Percentiles rank a stretch among this genome's conserved stretches.
Evolutionary conservation across 2,888 invertebrate species (phyloP).

Genomic region (Chalcosyrphus nemorum): DNA sequence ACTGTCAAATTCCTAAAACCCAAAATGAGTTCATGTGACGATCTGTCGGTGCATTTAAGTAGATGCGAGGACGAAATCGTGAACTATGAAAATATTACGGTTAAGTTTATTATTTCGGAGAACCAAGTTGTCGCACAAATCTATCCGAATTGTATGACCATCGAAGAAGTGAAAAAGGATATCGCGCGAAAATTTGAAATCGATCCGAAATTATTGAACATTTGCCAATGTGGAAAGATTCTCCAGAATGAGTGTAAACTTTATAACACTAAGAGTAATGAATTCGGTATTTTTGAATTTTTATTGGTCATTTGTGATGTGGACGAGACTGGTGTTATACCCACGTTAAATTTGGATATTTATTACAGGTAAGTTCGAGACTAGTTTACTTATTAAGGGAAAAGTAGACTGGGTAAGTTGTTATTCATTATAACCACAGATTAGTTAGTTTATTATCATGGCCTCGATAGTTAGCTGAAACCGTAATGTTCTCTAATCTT

Average conservation of each 20-base stretch:
- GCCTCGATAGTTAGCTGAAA: too few species aligned
- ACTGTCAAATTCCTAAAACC: conserved; percentile 10
- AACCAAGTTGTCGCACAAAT: conserved; percentile 80
- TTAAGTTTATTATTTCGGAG: conserved; percentile 80
- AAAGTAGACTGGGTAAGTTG: too few species aligned
- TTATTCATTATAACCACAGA: too few species aligned
- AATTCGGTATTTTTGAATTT: conserved; percentile 80
- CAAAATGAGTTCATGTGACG: conserved; percentile 18
- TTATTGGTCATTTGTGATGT: conserved; percentile 74
- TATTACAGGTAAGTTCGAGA: conserved; percentile 80
- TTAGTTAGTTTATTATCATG: too few species aligned
- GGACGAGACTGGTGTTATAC: conserved; percentile 26
- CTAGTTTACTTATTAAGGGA: too few species aligned
- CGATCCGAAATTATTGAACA: conserved; percentile 82
- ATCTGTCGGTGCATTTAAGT: neutral
- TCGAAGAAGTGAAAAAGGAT: conserved; percentile 85
- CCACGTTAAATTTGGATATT: conserved; percentile 78
- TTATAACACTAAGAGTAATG: conserved; percentile 77
- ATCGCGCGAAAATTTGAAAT: conserved; percentile 84
- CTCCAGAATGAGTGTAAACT: conserved; percentile 77
- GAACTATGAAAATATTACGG: conserved; percentile 79
- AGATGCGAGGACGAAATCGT: conserved; percentile 73
- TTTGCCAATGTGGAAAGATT: conserved; percentile 82
- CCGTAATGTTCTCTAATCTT: too few species aligned
- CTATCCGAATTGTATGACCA: conserved; percentile 82